Base-by-base conservation (phyloP, 2,113 vertebrate genomes). In the Delphinus delphis region DNA sequence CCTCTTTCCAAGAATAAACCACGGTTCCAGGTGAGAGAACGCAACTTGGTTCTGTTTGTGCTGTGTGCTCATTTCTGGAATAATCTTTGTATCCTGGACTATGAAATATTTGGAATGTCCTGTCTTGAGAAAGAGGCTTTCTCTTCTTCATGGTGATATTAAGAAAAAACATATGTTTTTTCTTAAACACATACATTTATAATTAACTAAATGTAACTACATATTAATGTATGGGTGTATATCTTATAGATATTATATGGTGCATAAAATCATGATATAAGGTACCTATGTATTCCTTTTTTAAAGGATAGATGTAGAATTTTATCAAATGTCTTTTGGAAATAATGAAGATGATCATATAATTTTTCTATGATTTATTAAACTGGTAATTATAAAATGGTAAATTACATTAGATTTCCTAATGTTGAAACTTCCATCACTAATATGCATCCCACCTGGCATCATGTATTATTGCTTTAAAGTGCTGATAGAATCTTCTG, bases 391-490 rank as follows among this genome's bases (percentile, higher is more conserved):
- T 84, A 25, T 14, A 71, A 95, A 77, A 77, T 50, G 23, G 38
- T 36, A 85, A 95, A 68, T 90, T 90, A 60, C 26, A 41, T 86
- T 68, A 60, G 41, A 55, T 93, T 93, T 86, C 65, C 53, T 93
- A 71, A 67, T 36, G 14, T 38, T 77, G 44, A 73, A 68, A 41
- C 20, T 58, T 82, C 9, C 4, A n/a, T 95, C n/a, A 11, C n/a
- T 73, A 84, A 83, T 67, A 28, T 41, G 50, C 80, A 81, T 95
- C 18, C 18, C 47, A 79, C 31, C 31, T 88, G 12, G 12, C 20
- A 95, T 60, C n/a, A 26, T 6, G 4, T 50, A 12, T 74, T 77
- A 63, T 84, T 87, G 68, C 21, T 70, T 71, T 79, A 80, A 62
- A 80, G 31, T 67, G 2, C 14, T 88, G 13, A 84, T 28, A 81